Percentiles rank a stretch among this genome's conserved stretches.
Conservation (phyloP, 2,797 vertebrate species). For the Huso huso region DNA sequence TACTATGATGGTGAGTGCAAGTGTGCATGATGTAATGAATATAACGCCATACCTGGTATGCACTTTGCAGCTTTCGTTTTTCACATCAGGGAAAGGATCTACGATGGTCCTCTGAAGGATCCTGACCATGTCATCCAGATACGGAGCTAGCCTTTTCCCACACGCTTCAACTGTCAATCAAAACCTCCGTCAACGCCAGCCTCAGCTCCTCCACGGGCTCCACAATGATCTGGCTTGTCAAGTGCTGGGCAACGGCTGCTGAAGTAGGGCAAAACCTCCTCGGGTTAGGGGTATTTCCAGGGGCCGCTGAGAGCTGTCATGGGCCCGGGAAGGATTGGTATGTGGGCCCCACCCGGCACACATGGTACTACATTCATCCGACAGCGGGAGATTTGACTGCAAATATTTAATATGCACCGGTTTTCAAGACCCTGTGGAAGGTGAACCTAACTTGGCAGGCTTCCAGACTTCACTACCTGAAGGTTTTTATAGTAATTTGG, state of each 20-base stretch:
- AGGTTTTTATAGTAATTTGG: background rate
- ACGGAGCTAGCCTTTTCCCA: conserved; percentile 58
- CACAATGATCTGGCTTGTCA: conserved; percentile 49
- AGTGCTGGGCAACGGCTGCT: conserved; percentile 65
- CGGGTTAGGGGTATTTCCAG: conserved; percentile 55
- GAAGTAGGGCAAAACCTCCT: conserved; percentile 67
- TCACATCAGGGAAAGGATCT: conserved; percentile 81
- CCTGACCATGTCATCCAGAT: conserved; percentile 67
- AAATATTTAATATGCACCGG: background rate
- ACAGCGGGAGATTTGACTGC: no score
- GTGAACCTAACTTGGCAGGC: background rate
- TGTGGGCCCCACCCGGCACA: no score
- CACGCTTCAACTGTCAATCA: conserved; percentile 65
- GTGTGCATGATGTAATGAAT: no score
- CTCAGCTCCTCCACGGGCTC: conserved; percentile 87
- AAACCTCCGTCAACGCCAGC: conserved; percentile 64
- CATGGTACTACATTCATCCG: no score
- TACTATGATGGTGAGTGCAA: no score
- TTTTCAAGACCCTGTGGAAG: background rate
- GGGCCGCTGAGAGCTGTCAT: no score
- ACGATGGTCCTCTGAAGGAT: conserved; percentile 64
- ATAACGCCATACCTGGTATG: conserved; percentile 63
- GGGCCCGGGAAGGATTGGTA: no score
- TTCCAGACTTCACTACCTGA: background rate
- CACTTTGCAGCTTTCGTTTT: conserved; percentile 58